Conservation (phyloP, 2,888 invertebrate species). For the Carabus problematicus region DNA sequence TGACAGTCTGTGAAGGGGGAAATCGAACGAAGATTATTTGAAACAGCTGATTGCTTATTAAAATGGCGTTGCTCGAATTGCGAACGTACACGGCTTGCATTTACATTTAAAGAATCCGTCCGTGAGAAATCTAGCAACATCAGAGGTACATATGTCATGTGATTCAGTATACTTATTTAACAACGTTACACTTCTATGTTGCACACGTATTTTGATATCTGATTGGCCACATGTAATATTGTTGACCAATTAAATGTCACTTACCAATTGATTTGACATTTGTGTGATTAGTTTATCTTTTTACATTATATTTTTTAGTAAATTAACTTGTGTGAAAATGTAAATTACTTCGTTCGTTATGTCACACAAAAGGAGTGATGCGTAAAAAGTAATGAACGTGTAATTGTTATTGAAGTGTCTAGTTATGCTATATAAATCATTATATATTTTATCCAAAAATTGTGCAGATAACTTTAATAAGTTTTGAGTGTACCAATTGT, state of each 20-base stretch:
- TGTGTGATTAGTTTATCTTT: constrained; percentile 42
- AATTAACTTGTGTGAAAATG: constrained; percentile 7
- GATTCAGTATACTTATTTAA: constrained; percentile 27
- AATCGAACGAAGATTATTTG: constrained; percentile 42
- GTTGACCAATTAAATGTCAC: constrained; percentile 43
- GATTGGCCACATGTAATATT: constrained; percentile 42
- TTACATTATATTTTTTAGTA: constrained; percentile 21
- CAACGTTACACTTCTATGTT: constrained; percentile 28
- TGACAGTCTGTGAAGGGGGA: constrained; percentile 33
- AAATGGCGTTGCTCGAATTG: constrained; percentile 54
- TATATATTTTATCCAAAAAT: neutral
- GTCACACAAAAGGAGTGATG: neutral
- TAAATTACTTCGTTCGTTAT: neutral
- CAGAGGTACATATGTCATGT: constrained; percentile 38
- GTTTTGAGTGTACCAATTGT: too few species aligned
- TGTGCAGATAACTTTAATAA: too few species aligned
- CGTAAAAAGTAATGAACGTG: constrained; percentile 5
- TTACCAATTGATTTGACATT: constrained; percentile 42
- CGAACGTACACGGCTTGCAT: constrained; percentile 49
- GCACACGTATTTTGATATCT: constrained; percentile 43
- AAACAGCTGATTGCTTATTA: constrained; percentile 56
- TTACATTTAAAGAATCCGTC: constrained; percentile 53
- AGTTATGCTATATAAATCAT: neutral
- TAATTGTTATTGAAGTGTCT: constrained; percentile 8
- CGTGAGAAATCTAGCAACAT: constrained; percentile 43